Conservation (phyloP, 2,888 invertebrate species). For the Hesperia comma region DNA sequence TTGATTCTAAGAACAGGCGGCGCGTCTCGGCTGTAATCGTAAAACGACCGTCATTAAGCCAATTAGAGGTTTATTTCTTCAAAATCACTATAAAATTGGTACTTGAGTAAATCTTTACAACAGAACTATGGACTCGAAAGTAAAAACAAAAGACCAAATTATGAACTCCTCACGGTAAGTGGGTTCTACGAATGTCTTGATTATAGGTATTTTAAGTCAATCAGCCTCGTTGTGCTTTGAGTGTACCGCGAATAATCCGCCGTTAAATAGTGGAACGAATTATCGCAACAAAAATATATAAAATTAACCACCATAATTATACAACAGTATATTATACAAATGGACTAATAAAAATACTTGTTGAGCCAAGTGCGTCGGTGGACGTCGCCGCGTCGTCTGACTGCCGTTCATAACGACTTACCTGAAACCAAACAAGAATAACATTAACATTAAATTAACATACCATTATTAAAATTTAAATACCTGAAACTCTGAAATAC, state of each 20-base stretch:
- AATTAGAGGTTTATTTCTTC: conserved; percentile 36
- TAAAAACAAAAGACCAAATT: conserved; percentile 31
- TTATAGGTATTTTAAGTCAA: conserved; percentile 25
- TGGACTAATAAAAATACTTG: conserved; percentile 12
- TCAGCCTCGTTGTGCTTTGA: conserved; percentile 24
- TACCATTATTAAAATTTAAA: conserved; percentile 17
- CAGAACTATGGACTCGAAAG: conserved; percentile 18
- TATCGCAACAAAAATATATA: conserved; percentile 3
- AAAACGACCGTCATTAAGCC: conserved; percentile 33
- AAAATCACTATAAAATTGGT: conserved; percentile 34
- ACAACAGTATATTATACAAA: background rate
- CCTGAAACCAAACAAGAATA: conserved; percentile 45
- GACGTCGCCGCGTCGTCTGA: conserved; percentile 6
- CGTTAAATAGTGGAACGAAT: conserved; percentile 21
- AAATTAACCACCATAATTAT: conserved; percentile 1
- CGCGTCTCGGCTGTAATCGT: conserved; percentile 14
- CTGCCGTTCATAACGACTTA: conserved; percentile 39
- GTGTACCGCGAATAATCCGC: conserved; percentile 11
- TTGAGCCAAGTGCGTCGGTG: conserved; percentile 1
- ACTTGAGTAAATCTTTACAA: conserved; percentile 28
- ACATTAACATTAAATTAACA: conserved; percentile 29
- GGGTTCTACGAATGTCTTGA: conserved; percentile 24
- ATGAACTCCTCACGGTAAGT: conserved; percentile 19
- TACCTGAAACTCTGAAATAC: conserved; percentile 21
- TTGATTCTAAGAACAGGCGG: conserved; percentile 16